A percentile compares a stretch with the other conserved stretches of the same genome.
Conservation (phyloP, 2,113 vertebrate species). For the Fulmarus glacialis region DNA sequence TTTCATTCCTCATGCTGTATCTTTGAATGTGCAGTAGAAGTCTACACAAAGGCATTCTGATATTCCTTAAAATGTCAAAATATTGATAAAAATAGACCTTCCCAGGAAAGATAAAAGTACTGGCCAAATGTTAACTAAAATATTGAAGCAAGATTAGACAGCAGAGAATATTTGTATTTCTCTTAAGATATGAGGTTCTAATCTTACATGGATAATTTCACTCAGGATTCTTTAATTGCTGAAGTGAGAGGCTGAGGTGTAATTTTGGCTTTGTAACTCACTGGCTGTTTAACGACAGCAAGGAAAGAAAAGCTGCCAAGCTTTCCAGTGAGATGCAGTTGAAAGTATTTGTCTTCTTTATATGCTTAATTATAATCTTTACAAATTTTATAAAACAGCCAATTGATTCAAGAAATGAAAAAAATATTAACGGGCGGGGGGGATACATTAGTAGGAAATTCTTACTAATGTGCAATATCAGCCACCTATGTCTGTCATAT, state of each 20-base stretch:
- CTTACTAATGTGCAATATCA: background rate
- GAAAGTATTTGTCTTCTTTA: background rate
- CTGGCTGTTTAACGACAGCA: background rate
- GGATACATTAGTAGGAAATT: background rate
- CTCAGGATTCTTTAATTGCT: background rate
- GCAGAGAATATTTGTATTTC: background rate
- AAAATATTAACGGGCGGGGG: background rate
- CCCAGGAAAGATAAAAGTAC: background rate
- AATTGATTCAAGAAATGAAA: background rate
- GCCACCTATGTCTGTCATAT: background rate
- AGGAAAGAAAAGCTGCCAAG: background rate
- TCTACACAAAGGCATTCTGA: background rate
- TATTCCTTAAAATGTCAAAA: background rate
- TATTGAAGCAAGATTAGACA: background rate
- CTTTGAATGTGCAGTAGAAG: background rate
- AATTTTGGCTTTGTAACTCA: slow-evolving; percentile 6
- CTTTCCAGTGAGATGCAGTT: background rate
- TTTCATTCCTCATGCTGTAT: background rate
- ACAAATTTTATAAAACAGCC: background rate
- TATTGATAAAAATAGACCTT: background rate
- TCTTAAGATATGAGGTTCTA: background rate
- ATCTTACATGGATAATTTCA: background rate
- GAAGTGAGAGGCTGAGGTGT: background rate
- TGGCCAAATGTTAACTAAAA: background rate
- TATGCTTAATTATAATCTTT: background rate